A percentile compares a stretch with the other conserved stretches of the same genome.
phyloP scores from a whole-genome alignment of 2,113 vertebrate species.

The Entomyzon cyanotis region DNA sequence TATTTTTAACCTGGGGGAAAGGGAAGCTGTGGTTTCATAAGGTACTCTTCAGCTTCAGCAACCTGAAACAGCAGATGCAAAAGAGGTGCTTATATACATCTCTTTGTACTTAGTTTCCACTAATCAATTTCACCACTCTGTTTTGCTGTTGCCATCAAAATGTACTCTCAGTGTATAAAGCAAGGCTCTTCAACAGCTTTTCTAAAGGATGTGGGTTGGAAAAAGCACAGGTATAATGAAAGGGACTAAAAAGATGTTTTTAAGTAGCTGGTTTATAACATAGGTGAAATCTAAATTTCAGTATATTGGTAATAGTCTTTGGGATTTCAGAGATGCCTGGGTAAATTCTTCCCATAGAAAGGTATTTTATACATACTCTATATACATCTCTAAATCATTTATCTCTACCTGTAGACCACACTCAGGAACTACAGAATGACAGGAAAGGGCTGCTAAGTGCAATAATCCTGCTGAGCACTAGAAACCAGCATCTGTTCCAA shows the following conservation, averaged over 20 bases:
- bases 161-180: background rate
- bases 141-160: background rate
- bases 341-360: background rate
- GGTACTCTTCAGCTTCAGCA: background rate
- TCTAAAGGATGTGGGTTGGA: background rate
- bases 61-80: background rate
- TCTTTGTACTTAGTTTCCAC: background rate
- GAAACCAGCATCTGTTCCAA: background rate
- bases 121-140: background rate
- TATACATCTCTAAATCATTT: background rate
- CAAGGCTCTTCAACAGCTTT: background rate
- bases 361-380: background rate
- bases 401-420: background rate
- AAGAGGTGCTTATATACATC: background rate
- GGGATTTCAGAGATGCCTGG: background rate
- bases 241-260: background rate
- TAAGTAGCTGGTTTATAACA: background rate
- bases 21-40: background rate
- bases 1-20: background rate
- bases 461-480: background rate
- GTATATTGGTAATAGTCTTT: background rate
- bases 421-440: background rate
- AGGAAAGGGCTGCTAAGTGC: background rate
- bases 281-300: background rate
- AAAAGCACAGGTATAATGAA: background rate